These are phyloP conservation scores for Eudorcas thomsonii DNA, from an alignment of 2,113 vertebrate species.

Conservation along the genomic window DNA sequence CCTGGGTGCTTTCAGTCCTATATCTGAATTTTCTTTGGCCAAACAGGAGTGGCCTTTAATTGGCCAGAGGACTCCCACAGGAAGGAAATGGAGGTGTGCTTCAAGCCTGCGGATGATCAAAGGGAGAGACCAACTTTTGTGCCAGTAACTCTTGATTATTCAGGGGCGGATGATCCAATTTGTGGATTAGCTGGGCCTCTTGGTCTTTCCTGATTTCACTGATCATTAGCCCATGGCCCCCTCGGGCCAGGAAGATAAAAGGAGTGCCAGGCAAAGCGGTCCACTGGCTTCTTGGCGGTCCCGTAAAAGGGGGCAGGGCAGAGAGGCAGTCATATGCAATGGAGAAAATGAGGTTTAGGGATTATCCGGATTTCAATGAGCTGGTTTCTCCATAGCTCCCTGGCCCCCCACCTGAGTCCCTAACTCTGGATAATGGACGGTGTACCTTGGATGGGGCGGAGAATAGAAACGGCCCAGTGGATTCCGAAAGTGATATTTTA, in stretches of 20 bases:
- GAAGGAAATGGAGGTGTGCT: slow-evolving; percentile 55
- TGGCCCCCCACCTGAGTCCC: slow-evolving; percentile 46
- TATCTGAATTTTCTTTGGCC: slow-evolving; percentile 52
- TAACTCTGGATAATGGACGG: neutral
- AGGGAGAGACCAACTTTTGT: slow-evolving; percentile 69
- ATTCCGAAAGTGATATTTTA: slow-evolving; percentile 12
- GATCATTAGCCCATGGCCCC: slow-evolving; percentile 75
- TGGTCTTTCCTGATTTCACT: slow-evolving; percentile 72
- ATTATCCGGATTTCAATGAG: slow-evolving; percentile 70
- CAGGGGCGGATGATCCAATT: slow-evolving; percentile 75
- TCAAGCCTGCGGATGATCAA: slow-evolving; percentile 57
- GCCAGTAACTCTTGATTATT: slow-evolving; percentile 73
- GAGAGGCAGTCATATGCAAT: slow-evolving; percentile 62
- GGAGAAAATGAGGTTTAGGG: slow-evolving; percentile 75
- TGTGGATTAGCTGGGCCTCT: slow-evolving; percentile 75
- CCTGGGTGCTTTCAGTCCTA: neutral
- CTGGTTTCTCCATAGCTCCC: slow-evolving; percentile 38
- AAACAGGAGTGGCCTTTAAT: slow-evolving; percentile 4
- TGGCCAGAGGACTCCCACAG: slow-evolving; percentile 37
- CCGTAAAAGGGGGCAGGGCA: slow-evolving; percentile 50
- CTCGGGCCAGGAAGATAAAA: slow-evolving; percentile 75
- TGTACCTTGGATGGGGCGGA: slow-evolving; percentile 11
- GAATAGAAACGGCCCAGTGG: neutral
- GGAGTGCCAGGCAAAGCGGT: slow-evolving; percentile 55
- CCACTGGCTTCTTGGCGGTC: slow-evolving; percentile 64